Conservation (phyloP, 2,797 vertebrate species). For the Corythornis leucogaster region DNA sequence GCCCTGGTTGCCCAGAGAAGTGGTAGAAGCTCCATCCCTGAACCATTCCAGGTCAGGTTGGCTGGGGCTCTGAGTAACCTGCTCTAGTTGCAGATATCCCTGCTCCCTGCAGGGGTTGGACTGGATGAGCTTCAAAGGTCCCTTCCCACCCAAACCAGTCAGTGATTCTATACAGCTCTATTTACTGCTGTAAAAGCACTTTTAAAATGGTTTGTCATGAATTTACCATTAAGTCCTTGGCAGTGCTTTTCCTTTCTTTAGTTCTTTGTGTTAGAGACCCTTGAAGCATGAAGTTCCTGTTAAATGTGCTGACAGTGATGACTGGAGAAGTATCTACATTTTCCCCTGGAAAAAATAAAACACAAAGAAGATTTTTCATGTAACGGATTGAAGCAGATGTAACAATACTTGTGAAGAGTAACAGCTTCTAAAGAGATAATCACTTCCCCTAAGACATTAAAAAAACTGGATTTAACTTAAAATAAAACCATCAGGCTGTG, state of each 20-base stretch:
- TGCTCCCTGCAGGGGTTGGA: no score
- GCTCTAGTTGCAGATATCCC: no score
- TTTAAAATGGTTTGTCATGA: background rate
- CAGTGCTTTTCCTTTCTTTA: slow-evolving; percentile 70
- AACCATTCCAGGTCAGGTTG: background rate
- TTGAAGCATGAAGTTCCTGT: slow-evolving; percentile 81
- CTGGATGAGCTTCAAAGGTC: background rate
- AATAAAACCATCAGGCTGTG: background rate
- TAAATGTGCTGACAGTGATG: slow-evolving; percentile 69
- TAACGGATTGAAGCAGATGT: background rate
- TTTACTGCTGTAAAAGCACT: background rate
- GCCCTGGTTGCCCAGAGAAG: no score
- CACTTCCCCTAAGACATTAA: background rate
- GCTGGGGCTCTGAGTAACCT: no score
- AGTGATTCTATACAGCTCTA: background rate
- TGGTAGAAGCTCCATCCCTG: no score
- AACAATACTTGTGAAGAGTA: background rate
- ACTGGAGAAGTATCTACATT: slow-evolving; percentile 69
- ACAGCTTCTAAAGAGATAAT: background rate
- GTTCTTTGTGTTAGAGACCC: slow-evolving; percentile 74
- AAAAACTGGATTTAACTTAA: slow-evolving; percentile 23
- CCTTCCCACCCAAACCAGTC: background rate
- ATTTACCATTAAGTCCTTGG: slow-evolving; percentile 78
- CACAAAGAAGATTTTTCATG: background rate
- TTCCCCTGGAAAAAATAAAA: slow-evolving; percentile 70